Conservation (phyloP, 1,140 invertebrate genomes). For the Platyscapa corneri region DNA sequence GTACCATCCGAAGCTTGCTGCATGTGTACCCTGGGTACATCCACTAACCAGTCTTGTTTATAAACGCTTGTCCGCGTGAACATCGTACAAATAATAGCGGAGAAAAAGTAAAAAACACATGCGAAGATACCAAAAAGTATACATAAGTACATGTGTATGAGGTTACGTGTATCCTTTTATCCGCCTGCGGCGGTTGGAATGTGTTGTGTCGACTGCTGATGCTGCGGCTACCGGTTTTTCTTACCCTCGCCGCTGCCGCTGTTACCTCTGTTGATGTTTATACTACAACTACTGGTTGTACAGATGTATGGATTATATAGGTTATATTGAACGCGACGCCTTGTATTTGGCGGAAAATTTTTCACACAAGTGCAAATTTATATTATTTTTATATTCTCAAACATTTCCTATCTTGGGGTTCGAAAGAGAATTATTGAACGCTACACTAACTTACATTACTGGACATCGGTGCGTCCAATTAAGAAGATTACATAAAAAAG, state of each 20-base stretch:
- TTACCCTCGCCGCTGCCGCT: neutral
- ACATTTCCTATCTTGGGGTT: no score
- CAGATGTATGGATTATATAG: neutral
- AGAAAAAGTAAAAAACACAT: neutral
- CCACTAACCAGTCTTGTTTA: neutral
- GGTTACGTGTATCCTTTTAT: conserved; percentile 12
- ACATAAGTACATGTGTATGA: neutral
- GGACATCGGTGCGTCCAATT: no score
- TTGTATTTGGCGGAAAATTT: no score
- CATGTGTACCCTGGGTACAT: neutral
- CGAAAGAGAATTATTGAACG: no score
- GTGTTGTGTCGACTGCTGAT: neutral
- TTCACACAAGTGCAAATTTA: no score
- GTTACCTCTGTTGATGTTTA: no score
- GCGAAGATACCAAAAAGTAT: neutral
- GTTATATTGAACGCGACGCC: neutral
- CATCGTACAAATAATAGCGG: neutral
- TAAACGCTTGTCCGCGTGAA: neutral
- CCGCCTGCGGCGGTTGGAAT: neutral
- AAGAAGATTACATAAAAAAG: no score
- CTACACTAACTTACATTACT: no score
- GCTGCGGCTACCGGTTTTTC: conserved; percentile 17
- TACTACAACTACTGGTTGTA: neutral
- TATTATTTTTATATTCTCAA: no score
- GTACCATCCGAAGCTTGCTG: neutral